Evolutionary conservation across 2,113 vertebrate genomes (phyloP), one percentile per base, ranked within the genome.

Genomic region (Corythornis vintsioides): DNA sequence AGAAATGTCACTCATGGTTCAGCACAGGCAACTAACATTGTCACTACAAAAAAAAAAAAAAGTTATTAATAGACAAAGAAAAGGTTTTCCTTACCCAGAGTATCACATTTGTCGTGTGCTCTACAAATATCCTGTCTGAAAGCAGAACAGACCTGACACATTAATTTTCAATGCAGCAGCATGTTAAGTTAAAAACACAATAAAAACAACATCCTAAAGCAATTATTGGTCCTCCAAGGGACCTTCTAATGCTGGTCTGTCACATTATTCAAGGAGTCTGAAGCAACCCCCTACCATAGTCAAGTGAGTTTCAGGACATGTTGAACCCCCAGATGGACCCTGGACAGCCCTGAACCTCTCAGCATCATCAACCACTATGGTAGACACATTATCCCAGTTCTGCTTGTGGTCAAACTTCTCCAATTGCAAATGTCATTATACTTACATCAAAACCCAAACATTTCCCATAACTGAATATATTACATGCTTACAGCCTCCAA

Each of bases 91-190:
- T 98, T 98, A 99, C 99, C 99, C 96, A 99, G 97, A 73, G 99
- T 99, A 92, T 99, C 99, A 96, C 99, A 99, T 96, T 99, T 99
- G 96, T 99, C 98, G 53, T 98, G 98, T 2, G 99, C 98, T 98
- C 99, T 98, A 97, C 99, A 99, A 97, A 99, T 99, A 97, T 99
- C 99, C 97, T 99, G 98, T 84, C 99, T 99, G 97, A 97, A 96
- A 97, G 95, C 78, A 97, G 98, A 96, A 93, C 77, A 98, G 92
- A 97, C 73, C 92, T 89, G 94, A 78, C 84, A 90, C 53, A n/a
- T 95, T 94, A 96, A 94, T 95, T 64, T 76, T 89, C 77, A 92
- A 53, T 47, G 86, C 67, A 88, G 78, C 26, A 83, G 56, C 10
- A 76, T 75, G 78, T 77, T 73, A 89, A 80, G 70, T 75, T 19